phyloP scores from a whole-genome alignment of 2,888 invertebrate genomes.

The Tiliacea aurago region DNA sequence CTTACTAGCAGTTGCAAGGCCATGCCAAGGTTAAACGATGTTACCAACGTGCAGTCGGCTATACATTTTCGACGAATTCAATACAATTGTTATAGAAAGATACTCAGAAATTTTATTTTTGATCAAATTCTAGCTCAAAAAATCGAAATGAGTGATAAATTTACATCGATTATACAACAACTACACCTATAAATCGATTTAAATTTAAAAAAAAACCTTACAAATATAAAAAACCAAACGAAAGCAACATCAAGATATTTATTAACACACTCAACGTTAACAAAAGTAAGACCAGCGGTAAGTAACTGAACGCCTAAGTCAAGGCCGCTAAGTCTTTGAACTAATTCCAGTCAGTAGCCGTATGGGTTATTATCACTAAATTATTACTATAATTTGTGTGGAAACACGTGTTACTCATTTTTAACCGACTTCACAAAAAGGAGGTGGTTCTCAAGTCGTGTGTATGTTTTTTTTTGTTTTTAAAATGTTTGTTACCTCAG shows the following conservation, averaged over 20 bases:
- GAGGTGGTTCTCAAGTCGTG: too few relatives aligned
- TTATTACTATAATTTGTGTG: constrained; percentile 6
- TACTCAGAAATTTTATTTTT: too few relatives aligned
- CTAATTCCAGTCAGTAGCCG: constrained; percentile 47
- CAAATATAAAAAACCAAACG: background rate
- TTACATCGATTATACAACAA: background rate
- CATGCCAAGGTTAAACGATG: background rate
- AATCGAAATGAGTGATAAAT: background rate
- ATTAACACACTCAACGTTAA: constrained; percentile 10
- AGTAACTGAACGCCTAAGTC: constrained; percentile 58
- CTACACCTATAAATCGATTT: background rate
- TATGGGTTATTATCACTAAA: constrained; percentile 23
- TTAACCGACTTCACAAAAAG: too few relatives aligned
- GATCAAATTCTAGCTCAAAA: too few relatives aligned
- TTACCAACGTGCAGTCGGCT: background rate
- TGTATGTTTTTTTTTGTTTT: too few relatives aligned
- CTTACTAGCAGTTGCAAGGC: background rate
- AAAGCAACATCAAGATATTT: constrained; percentile 7
- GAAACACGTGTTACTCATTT: constrained; percentile 2
- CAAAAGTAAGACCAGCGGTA: constrained; percentile 43
- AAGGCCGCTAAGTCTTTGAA: constrained; percentile 64
- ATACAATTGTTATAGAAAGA: too few relatives aligned
- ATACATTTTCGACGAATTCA: too few relatives aligned
- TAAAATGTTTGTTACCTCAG: too few relatives aligned
- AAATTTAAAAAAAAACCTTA: too few relatives aligned